Conservation (phyloP, 2,113 vertebrate genomes). For the Megatriorchis doriae region DNA sequence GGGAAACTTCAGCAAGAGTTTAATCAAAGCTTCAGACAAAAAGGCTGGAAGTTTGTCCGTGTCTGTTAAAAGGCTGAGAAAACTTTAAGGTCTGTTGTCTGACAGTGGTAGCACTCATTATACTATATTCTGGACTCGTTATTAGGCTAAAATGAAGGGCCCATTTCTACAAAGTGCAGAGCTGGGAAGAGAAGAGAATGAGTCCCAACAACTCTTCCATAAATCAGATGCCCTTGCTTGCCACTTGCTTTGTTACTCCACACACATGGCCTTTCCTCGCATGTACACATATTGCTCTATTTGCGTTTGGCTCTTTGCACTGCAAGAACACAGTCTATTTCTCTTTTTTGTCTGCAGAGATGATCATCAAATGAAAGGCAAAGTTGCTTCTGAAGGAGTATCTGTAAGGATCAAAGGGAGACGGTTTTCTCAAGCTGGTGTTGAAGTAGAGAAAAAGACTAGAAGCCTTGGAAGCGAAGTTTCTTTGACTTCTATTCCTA, state of each 20-base stretch:
- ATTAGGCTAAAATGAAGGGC: neutral
- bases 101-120: neutral
- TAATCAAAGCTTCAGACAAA: conserved; percentile 9
- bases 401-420: neutral
- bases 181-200: neutral
- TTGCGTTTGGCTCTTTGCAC: neutral
- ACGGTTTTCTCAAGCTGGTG: neutral
- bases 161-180: neutral
- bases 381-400: neutral
- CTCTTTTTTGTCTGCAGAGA: neutral
- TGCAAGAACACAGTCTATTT: neutral
- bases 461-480: neutral
- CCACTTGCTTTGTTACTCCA: neutral
- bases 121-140: neutral
- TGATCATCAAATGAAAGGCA: neutral
- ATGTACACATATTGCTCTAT: neutral
- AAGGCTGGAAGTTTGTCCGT: neutral
- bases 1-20: conserved; percentile 1
- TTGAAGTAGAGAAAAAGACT: neutral
- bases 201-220: neutral
- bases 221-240: neutral
- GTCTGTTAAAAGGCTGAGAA: neutral
- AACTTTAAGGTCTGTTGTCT: neutral
- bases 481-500: neutral
- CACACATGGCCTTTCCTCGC: neutral